Base-by-base conservation (phyloP, 2,888 invertebrate species). In the Tiliacea citrago region DNA sequence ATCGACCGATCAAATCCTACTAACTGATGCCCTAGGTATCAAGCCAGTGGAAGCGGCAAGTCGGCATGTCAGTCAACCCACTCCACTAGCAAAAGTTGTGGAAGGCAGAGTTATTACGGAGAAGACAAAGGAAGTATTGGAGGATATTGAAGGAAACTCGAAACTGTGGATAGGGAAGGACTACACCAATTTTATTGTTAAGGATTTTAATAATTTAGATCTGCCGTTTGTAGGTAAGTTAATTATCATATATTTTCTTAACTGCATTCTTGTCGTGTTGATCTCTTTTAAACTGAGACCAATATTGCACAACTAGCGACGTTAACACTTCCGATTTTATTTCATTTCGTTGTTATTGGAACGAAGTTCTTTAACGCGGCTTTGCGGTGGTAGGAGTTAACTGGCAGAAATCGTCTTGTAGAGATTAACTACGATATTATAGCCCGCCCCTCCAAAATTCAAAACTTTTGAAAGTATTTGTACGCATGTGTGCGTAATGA, bases 101-200 rank as follows among this genome's bases (percentile, higher is more conserved):
- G 97, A 93, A 86, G 95, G 92, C 51, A 93, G 92, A 80, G 95
- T 91, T 3, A 93, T 92, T 18, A 96, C 96, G 0, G 96, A 95
- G 51, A 92, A 86, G 24, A 94, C 94, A 0, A 94, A 94, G 58
- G 92, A 94, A 57, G 92, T 88, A 0, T 70, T 94, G 76, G 94
- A 95, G 77, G 94, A 91, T 0, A 86, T 94, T 0, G 97, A 97
- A 88, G 98, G 98, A 0, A 98, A 98, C 70, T 97, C 98, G 0
- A 99, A 99, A 91, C 96, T 98, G 70, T 99, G 99, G 99, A 97
- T 99, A 66, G 99, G 99, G 76, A 99, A 99, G 94, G 99, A 99
- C 92, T 99, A 99, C 90, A 98, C 98, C 0, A 99, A 99, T 95
- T 99, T 99, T 92, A 99, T 99, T 82, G 98, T 98, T 79, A 99